phyloP scores from a whole-genome alignment of 2,888 invertebrate genomes.

The Dynastes maya region DNA sequence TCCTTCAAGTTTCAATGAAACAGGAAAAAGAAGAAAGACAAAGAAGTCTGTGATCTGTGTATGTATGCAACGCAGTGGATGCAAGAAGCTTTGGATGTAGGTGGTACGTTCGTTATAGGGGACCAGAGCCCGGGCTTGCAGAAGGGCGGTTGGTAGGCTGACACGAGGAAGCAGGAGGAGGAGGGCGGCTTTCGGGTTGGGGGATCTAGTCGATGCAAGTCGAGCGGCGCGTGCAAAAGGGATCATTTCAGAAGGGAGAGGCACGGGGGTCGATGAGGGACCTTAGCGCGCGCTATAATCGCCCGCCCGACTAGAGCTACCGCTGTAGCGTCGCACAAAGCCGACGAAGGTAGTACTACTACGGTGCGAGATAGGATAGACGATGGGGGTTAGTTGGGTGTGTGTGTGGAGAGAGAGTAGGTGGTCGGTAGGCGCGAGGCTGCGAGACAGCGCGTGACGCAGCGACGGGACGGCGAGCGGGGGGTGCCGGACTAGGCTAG shows the following conservation, averaged over 20 bases:
- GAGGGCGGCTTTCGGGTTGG: conserved; percentile 8
- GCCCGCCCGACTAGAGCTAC: conserved; percentile 10
- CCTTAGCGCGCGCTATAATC: not conserved
- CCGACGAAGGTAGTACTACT: no score
- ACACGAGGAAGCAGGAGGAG: not conserved
- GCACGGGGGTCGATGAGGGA: not conserved
- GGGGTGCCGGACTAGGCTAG: conserved; percentile 67
- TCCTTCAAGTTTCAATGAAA: not conserved
- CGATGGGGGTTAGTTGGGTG: not conserved
- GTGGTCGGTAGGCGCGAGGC: conserved; percentile 29
- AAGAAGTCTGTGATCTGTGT: not conserved
- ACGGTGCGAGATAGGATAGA: not conserved
- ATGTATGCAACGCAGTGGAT: not conserved
- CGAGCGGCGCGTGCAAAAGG: conserved; percentile 5
- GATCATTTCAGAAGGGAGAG: not conserved
- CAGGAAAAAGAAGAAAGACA: not conserved
- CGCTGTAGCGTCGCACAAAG: not conserved
- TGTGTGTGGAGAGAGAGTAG: conserved; percentile 30
- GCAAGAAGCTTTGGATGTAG: not conserved
- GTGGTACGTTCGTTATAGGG: conserved; percentile 13
- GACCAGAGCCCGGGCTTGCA: not conserved
- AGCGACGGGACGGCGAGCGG: not conserved
- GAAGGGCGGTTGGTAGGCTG: not conserved
- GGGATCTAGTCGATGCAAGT: conserved; percentile 7
- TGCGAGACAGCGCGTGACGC: conserved; percentile 35